These are phyloP conservation scores for Typhlichthys subterraneus DNA, from an alignment of 2,797 vertebrate species.

Conservation along the genomic window DNA sequence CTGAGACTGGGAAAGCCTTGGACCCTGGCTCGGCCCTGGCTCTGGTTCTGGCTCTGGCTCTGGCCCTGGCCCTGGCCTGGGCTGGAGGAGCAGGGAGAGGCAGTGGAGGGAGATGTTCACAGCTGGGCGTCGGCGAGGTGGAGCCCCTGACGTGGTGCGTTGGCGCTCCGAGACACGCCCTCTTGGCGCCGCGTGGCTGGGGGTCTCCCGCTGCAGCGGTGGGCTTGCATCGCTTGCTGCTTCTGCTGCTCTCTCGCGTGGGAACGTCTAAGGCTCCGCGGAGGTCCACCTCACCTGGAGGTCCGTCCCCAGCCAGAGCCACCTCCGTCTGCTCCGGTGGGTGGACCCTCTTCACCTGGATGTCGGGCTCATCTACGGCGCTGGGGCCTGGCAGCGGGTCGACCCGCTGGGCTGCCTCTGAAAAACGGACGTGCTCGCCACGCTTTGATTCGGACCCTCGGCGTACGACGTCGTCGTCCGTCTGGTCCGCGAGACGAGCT, in stretches of 20 bases:
- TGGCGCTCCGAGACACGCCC: constrained; percentile 70
- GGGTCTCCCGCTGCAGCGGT: constrained; percentile 62
- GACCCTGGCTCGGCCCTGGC: constrained; percentile 52
- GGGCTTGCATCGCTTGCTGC: constrained; percentile 59
- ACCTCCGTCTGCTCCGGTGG: constrained; percentile 13
- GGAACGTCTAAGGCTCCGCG: constrained; percentile 18
- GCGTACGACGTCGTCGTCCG: constrained; percentile 6
- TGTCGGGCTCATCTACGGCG: constrained; percentile 18
- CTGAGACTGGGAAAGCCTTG: constrained; percentile 70
- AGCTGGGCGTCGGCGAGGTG: constrained; percentile 58
- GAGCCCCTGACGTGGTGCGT: constrained; percentile 45
- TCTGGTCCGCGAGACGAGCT: constrained; percentile 28
- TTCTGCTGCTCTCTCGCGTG: constrained; percentile 44
- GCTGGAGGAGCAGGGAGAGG: constrained; percentile 45
- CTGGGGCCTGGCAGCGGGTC: neutral
- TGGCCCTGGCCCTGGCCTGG: constrained; percentile 33
- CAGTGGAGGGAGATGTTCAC: constrained; percentile 54
- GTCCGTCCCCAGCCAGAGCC: constrained; percentile 28
- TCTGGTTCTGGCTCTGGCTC: constrained; percentile 34
- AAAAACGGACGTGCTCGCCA: constrained; percentile 7
- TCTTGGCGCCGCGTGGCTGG: constrained; percentile 61
- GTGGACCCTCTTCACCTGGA: constrained; percentile 18
- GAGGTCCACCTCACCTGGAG: no score
- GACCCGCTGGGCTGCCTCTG: constrained; percentile 26
- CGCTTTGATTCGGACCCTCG: constrained; percentile 52